Conservation (phyloP, 2,113 vertebrate genomes). For the Circaetus gallicus region DNA sequence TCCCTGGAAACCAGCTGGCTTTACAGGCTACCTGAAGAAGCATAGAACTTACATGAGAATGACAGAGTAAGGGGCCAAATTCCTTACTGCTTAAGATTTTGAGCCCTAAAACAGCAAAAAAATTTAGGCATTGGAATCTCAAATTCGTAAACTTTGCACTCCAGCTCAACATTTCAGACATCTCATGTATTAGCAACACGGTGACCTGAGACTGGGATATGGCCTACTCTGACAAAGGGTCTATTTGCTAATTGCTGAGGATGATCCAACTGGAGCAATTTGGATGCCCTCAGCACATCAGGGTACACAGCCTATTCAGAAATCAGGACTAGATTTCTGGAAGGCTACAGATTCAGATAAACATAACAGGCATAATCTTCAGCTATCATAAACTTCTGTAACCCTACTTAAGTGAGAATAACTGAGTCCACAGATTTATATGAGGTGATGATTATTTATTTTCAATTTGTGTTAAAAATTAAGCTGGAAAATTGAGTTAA, state of each 20-base stretch:
- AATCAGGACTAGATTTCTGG: not conserved
- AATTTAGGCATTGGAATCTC: not conserved
- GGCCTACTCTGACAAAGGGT: not conserved
- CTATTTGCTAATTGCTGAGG: not conserved
- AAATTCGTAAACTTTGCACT: not conserved
- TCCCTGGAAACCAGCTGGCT: not conserved
- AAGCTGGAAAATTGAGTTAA: not conserved
- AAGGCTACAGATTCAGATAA: not conserved
- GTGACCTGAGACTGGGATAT: not conserved
- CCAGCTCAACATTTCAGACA: not conserved
- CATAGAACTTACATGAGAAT: not conserved
- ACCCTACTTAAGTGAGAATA: not conserved
- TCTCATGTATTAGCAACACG: fast-evolving
- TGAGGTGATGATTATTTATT: not conserved
- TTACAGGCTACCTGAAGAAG: not conserved
- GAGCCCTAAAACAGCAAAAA: not conserved
- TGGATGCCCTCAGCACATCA: not conserved
- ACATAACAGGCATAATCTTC: not conserved
- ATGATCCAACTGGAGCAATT: not conserved
- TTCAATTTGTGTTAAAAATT: conserved; percentile 8
- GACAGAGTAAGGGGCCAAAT: not conserved
- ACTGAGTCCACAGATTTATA: not conserved
- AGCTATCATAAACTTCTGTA: not conserved
- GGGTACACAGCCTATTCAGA: not conserved
- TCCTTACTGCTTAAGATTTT: not conserved